Evolutionary conservation across 2,797 vertebrate species (phyloP).

Genomic region (Mionectes olivaceus): DNA sequence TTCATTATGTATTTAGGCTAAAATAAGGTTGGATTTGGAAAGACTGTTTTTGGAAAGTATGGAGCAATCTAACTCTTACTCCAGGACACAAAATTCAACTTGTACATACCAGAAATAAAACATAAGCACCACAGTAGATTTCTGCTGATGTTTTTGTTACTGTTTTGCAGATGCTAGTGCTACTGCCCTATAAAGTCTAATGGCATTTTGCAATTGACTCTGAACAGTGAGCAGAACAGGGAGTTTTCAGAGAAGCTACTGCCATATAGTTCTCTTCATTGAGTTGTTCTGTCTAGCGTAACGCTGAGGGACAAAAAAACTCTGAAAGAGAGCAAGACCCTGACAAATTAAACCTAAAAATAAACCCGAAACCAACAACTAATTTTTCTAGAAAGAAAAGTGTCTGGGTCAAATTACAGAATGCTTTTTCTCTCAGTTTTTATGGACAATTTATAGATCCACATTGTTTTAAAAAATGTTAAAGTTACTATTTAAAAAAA

Average conservation of each 20-base stretch:
- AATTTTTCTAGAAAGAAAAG: neutral
- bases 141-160: conserved; percentile 47
- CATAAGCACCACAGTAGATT: conserved; percentile 2
- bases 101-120: neutral
- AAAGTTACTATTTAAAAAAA: neutral
- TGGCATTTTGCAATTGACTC: conserved; percentile 16
- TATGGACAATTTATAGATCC: neutral
- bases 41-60: neutral
- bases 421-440: neutral
- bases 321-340: neutral
- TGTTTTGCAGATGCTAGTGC: neutral
- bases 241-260: neutral
- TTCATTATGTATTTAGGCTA: neutral
- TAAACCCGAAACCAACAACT: rapidly evolving
- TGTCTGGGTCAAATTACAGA: neutral
- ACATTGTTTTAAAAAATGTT: neutral
- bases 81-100: conserved; percentile 4
- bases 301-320: neutral
- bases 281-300: neutral
- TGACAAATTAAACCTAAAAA: neutral
- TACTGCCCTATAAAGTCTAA: neutral
- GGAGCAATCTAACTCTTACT: conserved; percentile 28
- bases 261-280: neutral
- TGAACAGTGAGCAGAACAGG: neutral
- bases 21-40: neutral